These are phyloP conservation scores for Sternotherus odoratus DNA, from an alignment of 2,797 vertebrate genomes.

Conservation along the genomic window DNA sequence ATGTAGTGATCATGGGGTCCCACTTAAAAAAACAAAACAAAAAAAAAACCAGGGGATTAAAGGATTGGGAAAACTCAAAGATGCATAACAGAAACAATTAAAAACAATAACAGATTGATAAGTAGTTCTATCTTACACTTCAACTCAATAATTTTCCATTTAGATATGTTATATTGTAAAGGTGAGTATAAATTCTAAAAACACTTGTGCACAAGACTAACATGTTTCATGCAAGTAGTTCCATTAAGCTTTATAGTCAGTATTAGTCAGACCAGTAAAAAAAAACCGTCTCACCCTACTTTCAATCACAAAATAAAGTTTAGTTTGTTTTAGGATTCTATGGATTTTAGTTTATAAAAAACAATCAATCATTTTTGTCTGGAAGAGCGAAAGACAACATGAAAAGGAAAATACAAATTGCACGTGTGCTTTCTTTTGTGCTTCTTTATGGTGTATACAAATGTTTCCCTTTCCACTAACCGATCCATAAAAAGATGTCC, in stretches of 20 bases:
- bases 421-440: neutral
- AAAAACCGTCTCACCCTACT: neutral
- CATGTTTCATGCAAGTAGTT: neutral
- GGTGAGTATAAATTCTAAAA: neutral
- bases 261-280: neutral
- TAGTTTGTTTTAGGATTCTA: neutral
- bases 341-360: neutral
- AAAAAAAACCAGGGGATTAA: neutral
- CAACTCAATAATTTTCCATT: rapidly evolving
- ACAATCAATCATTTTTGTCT: neutral
- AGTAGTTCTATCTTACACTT: rapidly evolving
- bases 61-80: neutral
- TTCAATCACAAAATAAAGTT: neutral
- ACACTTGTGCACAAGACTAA: neutral
- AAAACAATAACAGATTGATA: neutral
- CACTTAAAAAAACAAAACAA: conserved; percentile 82
- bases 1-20: conserved; percentile 98
- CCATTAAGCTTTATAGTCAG: neutral
- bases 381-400: neutral
- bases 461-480: neutral
- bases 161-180: neutral
- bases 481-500: neutral
- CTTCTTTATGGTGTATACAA: neutral
- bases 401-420: too few relatives aligned
- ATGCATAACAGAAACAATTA: neutral